phyloP scores from a whole-genome alignment of 2,797 vertebrate species.

The Anableps anableps region DNA sequence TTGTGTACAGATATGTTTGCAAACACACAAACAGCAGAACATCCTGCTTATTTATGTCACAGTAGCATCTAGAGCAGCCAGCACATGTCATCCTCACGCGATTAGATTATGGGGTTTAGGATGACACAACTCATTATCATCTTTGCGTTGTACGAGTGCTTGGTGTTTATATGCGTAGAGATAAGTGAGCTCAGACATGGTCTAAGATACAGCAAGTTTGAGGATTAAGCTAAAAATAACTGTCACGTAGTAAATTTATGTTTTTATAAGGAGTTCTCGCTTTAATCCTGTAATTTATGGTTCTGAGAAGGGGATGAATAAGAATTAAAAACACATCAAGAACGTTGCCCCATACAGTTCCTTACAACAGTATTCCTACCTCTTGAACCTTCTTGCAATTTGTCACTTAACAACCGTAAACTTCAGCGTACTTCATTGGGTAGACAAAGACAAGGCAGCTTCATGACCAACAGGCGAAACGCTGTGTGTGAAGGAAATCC shows the following conservation, averaged over 20 bases:
- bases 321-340: background rate
- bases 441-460: background rate
- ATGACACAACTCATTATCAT: slow-evolving; percentile 40
- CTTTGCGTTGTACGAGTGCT: slow-evolving; percentile 24
- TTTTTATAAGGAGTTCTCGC: background rate
- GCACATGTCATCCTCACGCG: slow-evolving; percentile 44
- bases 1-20: slow-evolving; percentile 9
- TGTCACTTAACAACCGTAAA: background rate
- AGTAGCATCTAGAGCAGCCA: slow-evolving; percentile 40
- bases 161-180: slow-evolving; percentile 41
- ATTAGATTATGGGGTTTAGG: slow-evolving; percentile 64
- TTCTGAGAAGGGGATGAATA: background rate
- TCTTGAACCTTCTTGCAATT: background rate
- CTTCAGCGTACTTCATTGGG: background rate
- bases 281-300: slow-evolving; percentile 17
- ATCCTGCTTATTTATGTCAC: slow-evolving; percentile 56
- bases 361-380: background rate
- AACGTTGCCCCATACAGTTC: background rate
- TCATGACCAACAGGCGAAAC: background rate
- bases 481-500: background rate
- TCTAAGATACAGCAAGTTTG: slow-evolving; percentile 22
- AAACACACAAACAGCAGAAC: slow-evolving; percentile 36
- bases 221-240: slow-evolving; percentile 20
- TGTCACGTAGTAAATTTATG: background rate
- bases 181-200: slow-evolving; percentile 41